Conservation (phyloP, 1,140 invertebrate genomes). For the Bombus difficillimus region DNA sequence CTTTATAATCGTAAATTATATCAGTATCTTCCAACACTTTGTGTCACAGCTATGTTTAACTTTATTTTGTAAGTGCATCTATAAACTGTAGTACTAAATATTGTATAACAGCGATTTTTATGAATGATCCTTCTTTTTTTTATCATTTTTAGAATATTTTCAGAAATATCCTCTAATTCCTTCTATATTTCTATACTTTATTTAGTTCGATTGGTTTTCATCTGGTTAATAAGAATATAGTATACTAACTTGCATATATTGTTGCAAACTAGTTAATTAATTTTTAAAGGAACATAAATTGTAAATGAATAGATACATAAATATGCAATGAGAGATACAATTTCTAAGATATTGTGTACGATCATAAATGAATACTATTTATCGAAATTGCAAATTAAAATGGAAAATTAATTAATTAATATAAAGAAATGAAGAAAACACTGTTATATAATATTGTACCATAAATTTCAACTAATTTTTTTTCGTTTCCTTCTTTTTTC, state of each 20-base stretch:
- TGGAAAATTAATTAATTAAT: neutral
- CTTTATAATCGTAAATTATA: conserved; percentile 37
- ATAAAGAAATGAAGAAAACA: neutral
- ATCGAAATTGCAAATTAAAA: neutral
- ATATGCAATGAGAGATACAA: neutral
- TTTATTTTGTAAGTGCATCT: conserved; percentile 38
- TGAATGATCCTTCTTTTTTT: conserved; percentile 4
- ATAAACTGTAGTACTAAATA: conserved; percentile 51
- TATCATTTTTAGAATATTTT: conserved; percentile 31
- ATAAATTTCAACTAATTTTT: conserved; percentile 26
- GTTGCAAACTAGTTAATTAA: neutral
- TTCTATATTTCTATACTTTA: conserved; percentile 4
- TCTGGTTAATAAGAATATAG: conserved; percentile 33
- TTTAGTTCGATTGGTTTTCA: neutral
- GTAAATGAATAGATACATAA: neutral
- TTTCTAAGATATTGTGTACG: neutral
- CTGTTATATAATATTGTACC: conserved; percentile 52
- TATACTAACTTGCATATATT: neutral
- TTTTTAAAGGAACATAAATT: neutral
- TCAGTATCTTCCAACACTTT: conserved; percentile 23
- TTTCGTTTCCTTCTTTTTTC: conserved; percentile 16
- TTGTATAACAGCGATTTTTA: conserved; percentile 51
- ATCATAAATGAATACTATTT: neutral
- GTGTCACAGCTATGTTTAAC: conserved; percentile 34
- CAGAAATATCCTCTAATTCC: conserved; percentile 1